These are phyloP conservation scores for Drosophila sproati DNA, from an alignment of 1,140 invertebrate species.

Conservation along the genomic window DNA sequence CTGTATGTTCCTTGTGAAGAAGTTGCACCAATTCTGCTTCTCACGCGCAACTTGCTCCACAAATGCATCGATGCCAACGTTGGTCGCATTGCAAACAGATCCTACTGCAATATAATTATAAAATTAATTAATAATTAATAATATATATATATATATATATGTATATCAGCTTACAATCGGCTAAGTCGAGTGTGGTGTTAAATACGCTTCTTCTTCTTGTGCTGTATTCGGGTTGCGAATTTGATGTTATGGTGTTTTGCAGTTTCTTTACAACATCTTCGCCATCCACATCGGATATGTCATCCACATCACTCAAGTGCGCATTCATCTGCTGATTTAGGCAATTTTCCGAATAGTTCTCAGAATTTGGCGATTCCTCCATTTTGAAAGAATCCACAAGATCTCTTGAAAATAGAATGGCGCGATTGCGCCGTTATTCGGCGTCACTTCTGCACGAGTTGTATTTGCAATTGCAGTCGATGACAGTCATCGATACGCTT, in stretches of 20 bases:
- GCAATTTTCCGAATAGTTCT: background rate
- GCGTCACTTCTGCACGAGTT: background rate
- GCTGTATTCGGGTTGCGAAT: constrained; percentile 6
- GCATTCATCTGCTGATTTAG: background rate
- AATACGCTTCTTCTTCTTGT: constrained; percentile 44
- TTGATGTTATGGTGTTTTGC: constrained; percentile 40
- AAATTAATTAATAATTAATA: background rate
- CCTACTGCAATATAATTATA: background rate
- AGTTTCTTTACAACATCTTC: constrained; percentile 46
- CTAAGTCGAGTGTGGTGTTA: constrained; percentile 41
- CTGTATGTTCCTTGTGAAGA: constrained; percentile 5
- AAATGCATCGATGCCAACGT: constrained; percentile 15
- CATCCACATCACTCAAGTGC: constrained; percentile 30
- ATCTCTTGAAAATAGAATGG: background rate
- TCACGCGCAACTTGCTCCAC: constrained; percentile 11
- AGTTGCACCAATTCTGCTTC: constrained; percentile 29
- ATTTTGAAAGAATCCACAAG: background rate
- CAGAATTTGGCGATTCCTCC: constrained; percentile 5
- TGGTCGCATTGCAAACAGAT: background rate
- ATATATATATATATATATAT: background rate
- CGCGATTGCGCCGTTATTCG: background rate
- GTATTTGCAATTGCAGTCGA: background rate
- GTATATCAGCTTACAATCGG: constrained; percentile 30
- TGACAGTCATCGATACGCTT: background rate
- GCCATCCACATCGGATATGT: constrained; percentile 56